Evolutionary conservation across 2,797 vertebrate genomes (phyloP), one percentile per base, ranked within the genome.

Genomic region (Micropoecilia bifurca): DNA sequence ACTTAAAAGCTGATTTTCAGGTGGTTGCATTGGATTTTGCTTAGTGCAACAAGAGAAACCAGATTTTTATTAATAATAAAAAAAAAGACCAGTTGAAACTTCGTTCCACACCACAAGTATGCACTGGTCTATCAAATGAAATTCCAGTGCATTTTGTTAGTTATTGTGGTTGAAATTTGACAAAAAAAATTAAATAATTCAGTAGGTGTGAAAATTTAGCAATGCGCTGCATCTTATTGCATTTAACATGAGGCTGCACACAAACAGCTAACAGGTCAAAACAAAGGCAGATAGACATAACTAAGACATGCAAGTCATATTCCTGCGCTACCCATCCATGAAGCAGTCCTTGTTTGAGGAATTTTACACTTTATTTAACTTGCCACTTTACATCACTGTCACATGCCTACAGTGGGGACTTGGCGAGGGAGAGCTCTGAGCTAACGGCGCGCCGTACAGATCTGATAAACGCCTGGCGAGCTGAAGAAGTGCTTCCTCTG

Each of bases 361-460:
- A 96, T 96, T 95, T 96, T 95, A 96, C 96, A 96, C 95, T 95
- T 95, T 96, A 95, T 96, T 96, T 95, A 95, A 96, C 95, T 91
- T 91, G 95, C 91, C 92, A 87, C 89, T 92, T 93, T 91, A 86
- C 89, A 95, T 96, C 94, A 93, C 91, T 91, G 93, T 95, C 93
- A 93, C 88, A 83, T 75, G 83, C 80, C 83, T 59, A 48, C 81
- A 71, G 91, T 72, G 83, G 83, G 89, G 78, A 85, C 87, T 89
- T 82, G 88, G 87, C 63, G 76, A 84, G 72, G 69, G 84, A 86
- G 84, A 84, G 92, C 88, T 80, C 73, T 48, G 63, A 91, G 91
- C 85, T 79, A 87, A 90, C 90, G 83, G 86, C 41, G n/a, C 77
- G 53, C 85, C 87, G 88, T 90, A 86, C 90, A 88, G 90, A 92